Conservation (phyloP, 2,888 invertebrate species). For the Iphiclides podalirius region DNA sequence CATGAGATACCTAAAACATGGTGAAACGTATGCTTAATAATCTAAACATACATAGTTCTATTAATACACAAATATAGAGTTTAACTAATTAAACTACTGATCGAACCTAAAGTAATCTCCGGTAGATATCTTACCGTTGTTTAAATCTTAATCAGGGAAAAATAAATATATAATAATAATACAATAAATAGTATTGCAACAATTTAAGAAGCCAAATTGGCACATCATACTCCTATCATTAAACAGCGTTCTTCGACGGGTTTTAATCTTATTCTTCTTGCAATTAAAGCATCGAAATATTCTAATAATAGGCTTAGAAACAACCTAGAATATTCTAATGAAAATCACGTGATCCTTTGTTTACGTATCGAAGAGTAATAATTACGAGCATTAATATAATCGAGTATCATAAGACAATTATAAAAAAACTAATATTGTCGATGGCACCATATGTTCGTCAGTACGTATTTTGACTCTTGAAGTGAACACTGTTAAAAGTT, state of each 20-base stretch:
- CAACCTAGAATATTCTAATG: not conserved
- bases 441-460: slow-evolving; percentile 56
- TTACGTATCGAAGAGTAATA: slow-evolving; percentile 4
- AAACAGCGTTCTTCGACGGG: not conserved
- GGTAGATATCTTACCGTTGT: not conserved
- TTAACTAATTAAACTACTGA: not conserved
- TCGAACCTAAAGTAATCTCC: not conserved
- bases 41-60: too few species aligned
- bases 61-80: not conserved
- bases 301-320: not conserved
- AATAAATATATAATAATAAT: not conserved
- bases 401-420: slow-evolving; percentile 8
- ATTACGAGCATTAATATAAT: slow-evolving; percentile 6
- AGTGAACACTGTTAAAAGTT: not conserved
- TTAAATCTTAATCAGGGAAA: not conserved
- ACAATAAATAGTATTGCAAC: too few species aligned
- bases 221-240: not conserved
- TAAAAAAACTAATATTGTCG: slow-evolving; percentile 68
- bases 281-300: slow-evolving; percentile 1
- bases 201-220: not conserved
- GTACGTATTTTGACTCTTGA: slow-evolving; percentile 34
- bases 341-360: slow-evolving; percentile 2
- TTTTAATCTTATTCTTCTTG: not conserved
- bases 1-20: too few species aligned
- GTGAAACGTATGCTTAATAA: too few species aligned